phyloP scores from a whole-genome alignment of 2,888 invertebrate genomes.

The Maniola hyperantus region DNA sequence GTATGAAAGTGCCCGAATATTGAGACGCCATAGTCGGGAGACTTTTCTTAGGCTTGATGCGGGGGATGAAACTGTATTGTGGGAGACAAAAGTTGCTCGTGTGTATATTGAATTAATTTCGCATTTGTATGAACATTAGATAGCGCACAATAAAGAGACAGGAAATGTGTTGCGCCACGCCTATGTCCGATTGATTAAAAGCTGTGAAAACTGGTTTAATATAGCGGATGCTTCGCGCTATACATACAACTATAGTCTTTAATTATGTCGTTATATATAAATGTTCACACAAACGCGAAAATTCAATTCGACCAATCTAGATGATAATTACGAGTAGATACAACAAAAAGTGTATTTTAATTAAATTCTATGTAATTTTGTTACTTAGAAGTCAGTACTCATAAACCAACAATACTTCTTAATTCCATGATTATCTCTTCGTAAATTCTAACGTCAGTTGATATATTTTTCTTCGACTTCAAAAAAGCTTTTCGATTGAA shows the following conservation, averaged over 20 bases:
- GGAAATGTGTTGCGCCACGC: not conserved
- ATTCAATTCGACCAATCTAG: not conserved
- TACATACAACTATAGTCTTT: not conserved
- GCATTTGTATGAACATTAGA: not conserved
- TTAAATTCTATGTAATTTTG: not conserved
- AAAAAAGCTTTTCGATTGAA: not conserved
- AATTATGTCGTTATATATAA: not conserved
- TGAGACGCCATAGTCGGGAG: not conserved
- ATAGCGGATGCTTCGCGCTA: not conserved
- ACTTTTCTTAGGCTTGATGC: not conserved
- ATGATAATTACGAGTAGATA: not conserved
- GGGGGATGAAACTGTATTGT: not conserved
- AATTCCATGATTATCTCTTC: no score
- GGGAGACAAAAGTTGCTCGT: not conserved
- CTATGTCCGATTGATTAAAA: not conserved
- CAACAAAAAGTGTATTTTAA: not conserved
- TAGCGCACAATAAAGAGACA: not conserved
- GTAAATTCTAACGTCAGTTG: no score
- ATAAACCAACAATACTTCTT: no score
- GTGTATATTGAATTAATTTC: not conserved
- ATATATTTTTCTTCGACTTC: not conserved
- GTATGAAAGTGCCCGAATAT: constrained; percentile 1
- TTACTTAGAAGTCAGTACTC: no score
- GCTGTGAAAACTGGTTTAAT: constrained; percentile 6
- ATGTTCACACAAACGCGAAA: constrained; percentile 5